Evolutionary conservation across 2,888 invertebrate species (phyloP).

Genomic region (Tribolium freemani): DNA sequence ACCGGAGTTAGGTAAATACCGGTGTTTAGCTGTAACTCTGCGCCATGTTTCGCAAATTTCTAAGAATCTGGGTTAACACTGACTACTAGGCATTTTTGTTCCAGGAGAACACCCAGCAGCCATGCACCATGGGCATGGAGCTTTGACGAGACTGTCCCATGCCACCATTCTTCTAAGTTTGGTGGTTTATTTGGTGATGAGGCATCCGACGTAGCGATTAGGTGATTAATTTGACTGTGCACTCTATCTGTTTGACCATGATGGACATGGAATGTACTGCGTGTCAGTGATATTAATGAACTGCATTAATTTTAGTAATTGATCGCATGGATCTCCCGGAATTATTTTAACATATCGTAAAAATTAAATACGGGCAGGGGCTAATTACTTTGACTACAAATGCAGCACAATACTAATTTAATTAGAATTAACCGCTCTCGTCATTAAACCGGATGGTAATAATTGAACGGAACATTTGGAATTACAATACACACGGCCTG

Average conservation of each 20-base stretch:
- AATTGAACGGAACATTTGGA: neutral
- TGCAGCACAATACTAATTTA: slow-evolving; percentile 1
- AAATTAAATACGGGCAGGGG: neutral
- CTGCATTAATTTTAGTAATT: slow-evolving; percentile 54
- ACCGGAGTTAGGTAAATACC: slow-evolving; percentile 50
- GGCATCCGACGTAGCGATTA: slow-evolving; percentile 54
- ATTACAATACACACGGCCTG: neutral
- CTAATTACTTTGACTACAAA: neutral
- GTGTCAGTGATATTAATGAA: slow-evolving; percentile 54
- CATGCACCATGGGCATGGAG: slow-evolving; percentile 80
- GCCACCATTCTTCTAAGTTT: slow-evolving; percentile 60
- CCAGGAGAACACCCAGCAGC: slow-evolving; percentile 89
- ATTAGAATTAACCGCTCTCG: slow-evolving; percentile 7
- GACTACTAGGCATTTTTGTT: slow-evolving; percentile 63
- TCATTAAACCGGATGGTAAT: neutral
- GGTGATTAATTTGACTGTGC: slow-evolving; percentile 31
- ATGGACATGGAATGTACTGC: slow-evolving; percentile 45
- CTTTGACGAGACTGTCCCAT: slow-evolving; percentile 60
- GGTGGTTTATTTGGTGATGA: slow-evolving; percentile 54
- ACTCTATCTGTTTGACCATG: slow-evolving; percentile 28
- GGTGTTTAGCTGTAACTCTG: neutral
- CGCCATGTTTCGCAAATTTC: neutral
- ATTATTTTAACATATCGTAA: slow-evolving; percentile 28
- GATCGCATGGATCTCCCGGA: slow-evolving; percentile 50
- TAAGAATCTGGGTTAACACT: neutral